Base-by-base conservation (phyloP, 2,888 invertebrate genomes). In the Carcina quercana region DNA sequence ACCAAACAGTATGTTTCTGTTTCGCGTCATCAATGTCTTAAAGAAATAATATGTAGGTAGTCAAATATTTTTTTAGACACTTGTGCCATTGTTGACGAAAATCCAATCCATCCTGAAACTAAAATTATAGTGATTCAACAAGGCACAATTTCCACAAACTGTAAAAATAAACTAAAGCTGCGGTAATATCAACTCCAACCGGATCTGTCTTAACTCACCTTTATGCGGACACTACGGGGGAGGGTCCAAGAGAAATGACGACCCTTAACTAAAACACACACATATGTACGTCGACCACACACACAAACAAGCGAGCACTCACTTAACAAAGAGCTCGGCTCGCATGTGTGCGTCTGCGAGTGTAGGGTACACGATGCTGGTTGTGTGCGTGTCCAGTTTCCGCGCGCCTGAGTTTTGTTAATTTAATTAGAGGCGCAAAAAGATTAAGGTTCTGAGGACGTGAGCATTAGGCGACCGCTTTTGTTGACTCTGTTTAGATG, bases 171-270 rank as follows among this genome's bases (percentile, higher is more conserved):
- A n/a, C n/a, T n/a, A n/a, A n/a, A n/a, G n/a, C n/a, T 25, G 8
- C 6, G 38, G 55, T 58, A 33, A 21, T 25, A 59, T 25, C 69
- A 62, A 28, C 80, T 72, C 78, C 42, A 47, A 56, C 58, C 25
- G 52, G 45, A 40, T 74, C 64, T 57, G 43, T 64, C 65, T 75
- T 76, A 78, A 78, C 83, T 82, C 82, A 83, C 83, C 83, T 83
- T 82, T 80, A 79, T 80, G 82, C 80, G 83, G 83, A 82, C 83
- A 83, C 73, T 82, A 76, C 73, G 75, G 80, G 72, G 83, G 83
- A 78, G 82, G 82, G 83, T 83, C 83, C 83, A 83, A 78, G 82
- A 83, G 83, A 83, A 82, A 83, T 83, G 83, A 83, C 83, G 83
- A 80, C 83, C 83, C 83, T 83, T 83, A 83, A 83, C 83, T 83